These are phyloP conservation scores for Telmatochromis sp. DNA, from an alignment of 2,113 vertebrate genomes.

Conservation along the genomic window DNA sequence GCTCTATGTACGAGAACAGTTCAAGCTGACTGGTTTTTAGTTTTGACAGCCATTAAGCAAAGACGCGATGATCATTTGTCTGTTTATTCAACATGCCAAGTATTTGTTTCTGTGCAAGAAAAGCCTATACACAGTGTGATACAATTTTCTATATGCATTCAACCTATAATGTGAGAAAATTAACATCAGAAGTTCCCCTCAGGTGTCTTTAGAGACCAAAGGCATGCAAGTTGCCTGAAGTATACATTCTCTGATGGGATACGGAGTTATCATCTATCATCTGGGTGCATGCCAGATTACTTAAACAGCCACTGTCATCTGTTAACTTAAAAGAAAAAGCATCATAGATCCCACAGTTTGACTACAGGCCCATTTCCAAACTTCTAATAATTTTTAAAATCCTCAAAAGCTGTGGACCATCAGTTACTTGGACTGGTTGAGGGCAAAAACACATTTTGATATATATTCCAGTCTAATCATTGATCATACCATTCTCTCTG, in stretches of 20 bases:
- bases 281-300: background rate
- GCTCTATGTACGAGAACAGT: background rate
- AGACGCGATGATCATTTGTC: background rate
- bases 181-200: rapidly evolving
- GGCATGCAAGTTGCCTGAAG: background rate
- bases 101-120: background rate
- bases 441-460: background rate
- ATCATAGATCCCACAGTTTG: background rate
- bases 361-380: background rate
- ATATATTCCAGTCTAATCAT: background rate
- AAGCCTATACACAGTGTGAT: background rate
- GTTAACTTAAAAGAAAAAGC: background rate
- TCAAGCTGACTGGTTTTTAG: rapidly evolving
- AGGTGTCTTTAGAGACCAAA: background rate
- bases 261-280: background rate
- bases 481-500: background rate
- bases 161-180: background rate
- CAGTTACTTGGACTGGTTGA: rapidly evolving
- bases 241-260: background rate
- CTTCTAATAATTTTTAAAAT: background rate
- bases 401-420: background rate
- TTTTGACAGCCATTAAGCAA: background rate
- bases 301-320: background rate
- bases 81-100: rapidly evolving
- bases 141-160: background rate